These are phyloP conservation scores for Ctenopoma kingsleyae DNA, from an alignment of 2,797 vertebrate genomes.

Conservation along the genomic window DNA sequence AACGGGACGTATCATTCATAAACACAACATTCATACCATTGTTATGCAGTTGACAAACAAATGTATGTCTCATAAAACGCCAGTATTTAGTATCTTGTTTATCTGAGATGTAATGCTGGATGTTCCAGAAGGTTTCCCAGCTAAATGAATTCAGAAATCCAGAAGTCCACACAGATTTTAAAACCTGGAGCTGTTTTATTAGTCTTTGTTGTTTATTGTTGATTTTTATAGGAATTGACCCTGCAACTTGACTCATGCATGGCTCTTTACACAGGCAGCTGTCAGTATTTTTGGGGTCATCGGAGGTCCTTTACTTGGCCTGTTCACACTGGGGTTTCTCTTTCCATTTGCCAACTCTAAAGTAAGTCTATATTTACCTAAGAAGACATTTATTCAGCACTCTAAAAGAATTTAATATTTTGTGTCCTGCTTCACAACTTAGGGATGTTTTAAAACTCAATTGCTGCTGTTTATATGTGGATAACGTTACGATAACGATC, in stretches of 20 bases:
- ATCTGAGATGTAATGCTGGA: too few relatives aligned
- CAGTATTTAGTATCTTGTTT: too few relatives aligned
- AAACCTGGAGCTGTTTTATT: too few relatives aligned
- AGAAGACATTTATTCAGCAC: background rate
- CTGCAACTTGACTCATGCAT: background rate
- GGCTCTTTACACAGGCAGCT: constrained; percentile 69
- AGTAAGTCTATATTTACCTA: constrained; percentile 67
- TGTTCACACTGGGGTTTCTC: constrained; percentile 83
- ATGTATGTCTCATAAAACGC: too few relatives aligned
- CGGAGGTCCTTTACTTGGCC: constrained; percentile 84
- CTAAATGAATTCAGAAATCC: too few relatives aligned
- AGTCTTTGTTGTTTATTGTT: too few relatives aligned
- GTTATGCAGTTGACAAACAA: background rate
- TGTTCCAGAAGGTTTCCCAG: too few relatives aligned
- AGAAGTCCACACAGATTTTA: too few relatives aligned
- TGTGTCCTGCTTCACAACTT: background rate
- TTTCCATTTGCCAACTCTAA: constrained; percentile 85
- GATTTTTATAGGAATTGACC: background rate
- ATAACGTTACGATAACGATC: background rate
- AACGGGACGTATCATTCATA: too few relatives aligned
- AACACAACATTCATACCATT: too few relatives aligned
- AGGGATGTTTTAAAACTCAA: background rate
- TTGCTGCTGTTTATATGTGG: background rate
- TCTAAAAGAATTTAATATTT: background rate
- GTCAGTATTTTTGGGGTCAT: constrained; percentile 82